These are phyloP conservation scores for Lycophotia porphyrea DNA, from an alignment of 2,888 invertebrate genomes.

Conservation along the genomic window DNA sequence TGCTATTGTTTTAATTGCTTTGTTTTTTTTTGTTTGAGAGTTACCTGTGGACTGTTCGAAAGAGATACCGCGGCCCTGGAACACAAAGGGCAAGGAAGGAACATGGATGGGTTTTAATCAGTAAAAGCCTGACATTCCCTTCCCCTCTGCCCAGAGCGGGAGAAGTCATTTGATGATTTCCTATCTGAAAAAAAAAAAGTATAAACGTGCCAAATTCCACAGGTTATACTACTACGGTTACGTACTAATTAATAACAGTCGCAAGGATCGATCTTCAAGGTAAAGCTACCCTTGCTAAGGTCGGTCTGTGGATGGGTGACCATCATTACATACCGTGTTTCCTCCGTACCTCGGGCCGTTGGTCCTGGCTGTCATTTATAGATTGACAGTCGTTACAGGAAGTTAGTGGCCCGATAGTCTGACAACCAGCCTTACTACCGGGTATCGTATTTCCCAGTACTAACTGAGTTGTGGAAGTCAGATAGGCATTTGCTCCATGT, in stretches of 20 bases:
- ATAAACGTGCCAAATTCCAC: too few species aligned
- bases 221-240: too few species aligned
- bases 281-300: neutral
- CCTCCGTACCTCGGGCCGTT: neutral
- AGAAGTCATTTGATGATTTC: too few species aligned
- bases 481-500: neutral
- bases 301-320: neutral
- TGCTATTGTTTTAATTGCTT: slow-evolving; percentile 28
- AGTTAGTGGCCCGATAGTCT: neutral
- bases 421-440: neutral
- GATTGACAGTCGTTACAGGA: neutral
- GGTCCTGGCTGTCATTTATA: too few species aligned
- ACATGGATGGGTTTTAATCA: too few species aligned
- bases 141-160: too few species aligned
- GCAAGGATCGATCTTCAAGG: neutral
- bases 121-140: too few species aligned
- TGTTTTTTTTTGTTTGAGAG: slow-evolving; percentile 2
- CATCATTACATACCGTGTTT: neutral
- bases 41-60: too few species aligned
- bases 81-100: too few species aligned
- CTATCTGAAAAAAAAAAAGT: too few species aligned
- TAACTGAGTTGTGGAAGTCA: neutral
- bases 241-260: neutral
- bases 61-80: too few species aligned
- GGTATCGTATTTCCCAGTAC: neutral